phyloP scores from a whole-genome alignment of 2,113 vertebrate species.

The Sylvietta virens region DNA sequence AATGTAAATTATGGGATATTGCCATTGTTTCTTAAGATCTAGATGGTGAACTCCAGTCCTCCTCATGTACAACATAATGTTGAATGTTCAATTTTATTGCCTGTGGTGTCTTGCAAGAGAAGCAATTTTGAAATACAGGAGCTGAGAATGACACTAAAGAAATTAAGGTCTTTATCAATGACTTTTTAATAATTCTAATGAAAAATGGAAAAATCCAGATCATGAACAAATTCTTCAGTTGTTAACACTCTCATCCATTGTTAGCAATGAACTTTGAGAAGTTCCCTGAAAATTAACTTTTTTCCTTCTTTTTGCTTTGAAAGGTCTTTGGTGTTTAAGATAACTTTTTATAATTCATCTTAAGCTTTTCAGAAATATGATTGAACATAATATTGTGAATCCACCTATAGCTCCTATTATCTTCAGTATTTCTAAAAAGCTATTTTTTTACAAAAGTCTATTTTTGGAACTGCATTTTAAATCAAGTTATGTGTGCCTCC shows the following conservation, averaged over 20 bases:
- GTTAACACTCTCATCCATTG: background rate
- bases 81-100: background rate
- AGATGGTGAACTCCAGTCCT: background rate
- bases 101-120: background rate
- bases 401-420: background rate
- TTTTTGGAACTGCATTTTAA: background rate
- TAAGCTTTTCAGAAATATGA: background rate
- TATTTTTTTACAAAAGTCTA: background rate
- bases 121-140: background rate
- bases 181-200: background rate
- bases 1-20: background rate
- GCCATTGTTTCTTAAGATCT: background rate
- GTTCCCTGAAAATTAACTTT: background rate
- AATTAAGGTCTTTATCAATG: background rate
- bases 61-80: background rate
- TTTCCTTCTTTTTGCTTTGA: background rate
- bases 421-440: background rate
- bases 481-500: background rate
- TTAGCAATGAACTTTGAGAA: background rate
- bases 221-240: background rate
- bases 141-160: background rate
- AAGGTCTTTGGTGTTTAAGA: background rate
- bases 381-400: background rate
- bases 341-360: background rate
- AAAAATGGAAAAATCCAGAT: background rate